Conservation (phyloP, 2,888 invertebrate species). For the Dynastes hyllus region DNA sequence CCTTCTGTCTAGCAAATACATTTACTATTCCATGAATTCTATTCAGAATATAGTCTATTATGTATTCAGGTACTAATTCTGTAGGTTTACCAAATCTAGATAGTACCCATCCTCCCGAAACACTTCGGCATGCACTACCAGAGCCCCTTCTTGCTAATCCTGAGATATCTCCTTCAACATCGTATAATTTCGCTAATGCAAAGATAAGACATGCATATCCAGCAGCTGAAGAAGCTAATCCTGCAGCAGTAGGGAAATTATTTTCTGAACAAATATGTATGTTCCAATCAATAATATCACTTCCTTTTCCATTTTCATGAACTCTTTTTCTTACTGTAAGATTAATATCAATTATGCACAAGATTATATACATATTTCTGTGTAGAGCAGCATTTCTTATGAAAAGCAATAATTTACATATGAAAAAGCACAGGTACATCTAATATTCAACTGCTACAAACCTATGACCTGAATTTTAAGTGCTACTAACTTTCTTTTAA, state of each 20-base stretch:
- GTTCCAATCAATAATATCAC: slow-evolving; percentile 76
- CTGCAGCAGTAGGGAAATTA: slow-evolving; percentile 99
- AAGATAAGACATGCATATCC: slow-evolving; percentile 96
- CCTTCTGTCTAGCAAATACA: too few species aligned
- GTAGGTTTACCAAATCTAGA: too few species aligned
- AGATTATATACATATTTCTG: too few species aligned
- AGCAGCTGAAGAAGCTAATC: slow-evolving; percentile 98
- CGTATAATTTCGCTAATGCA: slow-evolving; percentile 84
- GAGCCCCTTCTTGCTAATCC: slow-evolving; percentile 89
- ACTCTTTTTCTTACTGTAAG: slow-evolving; percentile 73
- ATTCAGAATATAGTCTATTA: too few species aligned
- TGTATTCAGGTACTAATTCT: too few species aligned
- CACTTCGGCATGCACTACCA: slow-evolving; percentile 97
- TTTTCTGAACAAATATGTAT: slow-evolving; percentile 91
- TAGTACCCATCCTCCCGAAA: slow-evolving; percentile 88
- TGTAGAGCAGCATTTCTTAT: too few species aligned
- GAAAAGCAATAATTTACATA: slow-evolving; percentile 44
- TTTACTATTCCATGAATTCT: too few species aligned
- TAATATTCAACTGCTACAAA: slow-evolving; percentile 15
- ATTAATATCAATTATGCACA: slow-evolving; percentile 7
- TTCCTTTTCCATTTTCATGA: not conserved
- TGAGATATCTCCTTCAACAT: slow-evolving; percentile 83
- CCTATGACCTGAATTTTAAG: slow-evolving; percentile 44
- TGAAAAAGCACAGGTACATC: not conserved
- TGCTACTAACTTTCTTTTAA: slow-evolving; percentile 78